Base-by-base conservation (phyloP, 2,888 invertebrate genomes). In the Eilema sororculum region DNA sequence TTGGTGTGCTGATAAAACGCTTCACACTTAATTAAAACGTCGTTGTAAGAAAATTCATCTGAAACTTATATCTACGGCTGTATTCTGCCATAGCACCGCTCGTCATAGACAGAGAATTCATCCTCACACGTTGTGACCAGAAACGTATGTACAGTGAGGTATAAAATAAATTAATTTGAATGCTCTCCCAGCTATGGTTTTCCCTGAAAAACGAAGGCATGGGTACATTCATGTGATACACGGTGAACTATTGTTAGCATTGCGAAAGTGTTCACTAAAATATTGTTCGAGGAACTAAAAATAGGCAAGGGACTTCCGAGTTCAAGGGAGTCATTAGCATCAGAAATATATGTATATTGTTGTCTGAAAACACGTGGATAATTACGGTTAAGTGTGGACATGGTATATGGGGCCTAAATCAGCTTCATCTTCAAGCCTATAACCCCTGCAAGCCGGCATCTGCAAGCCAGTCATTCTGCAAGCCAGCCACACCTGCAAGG, bases 311-410 rank as follows among this genome's bases (percentile, higher is more conserved):
- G 73, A 78, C 85, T 89, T 89, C 87, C 86, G 82, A 89, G 89
- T 88, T 88, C 86, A 89, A 84, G 80, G 79, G 84, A 87, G 83
- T 84, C 87, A 79, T 89, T 86, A 86, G 78, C 80, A 79, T 73
- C 62, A 56, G n/a, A 63, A 24, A 41, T 58, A 52, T 5, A n/a
- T 22, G 24, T 22, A 10, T 24, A 33, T 41, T 66, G 20, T 6
- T 58, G 12, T n/a, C 22, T 57, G n/a, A 28, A n/a, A 22, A 22
- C 65, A 65, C 5, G 13, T 37, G 52, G 46, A 52, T 6, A n/a
- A 8, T 10, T 60, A n/a, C 10, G 12, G 60, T 60, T 33, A 30
- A n/a, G 33, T 20, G 6, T 28, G 5, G 28, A 28, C 6, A 24
- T 5, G 10, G 10, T 57, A 0, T 46, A 46, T 46, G 46, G 46